Conservation (phyloP, 2,797 vertebrate genomes). For the Kryptopterus vitreolus region DNA sequence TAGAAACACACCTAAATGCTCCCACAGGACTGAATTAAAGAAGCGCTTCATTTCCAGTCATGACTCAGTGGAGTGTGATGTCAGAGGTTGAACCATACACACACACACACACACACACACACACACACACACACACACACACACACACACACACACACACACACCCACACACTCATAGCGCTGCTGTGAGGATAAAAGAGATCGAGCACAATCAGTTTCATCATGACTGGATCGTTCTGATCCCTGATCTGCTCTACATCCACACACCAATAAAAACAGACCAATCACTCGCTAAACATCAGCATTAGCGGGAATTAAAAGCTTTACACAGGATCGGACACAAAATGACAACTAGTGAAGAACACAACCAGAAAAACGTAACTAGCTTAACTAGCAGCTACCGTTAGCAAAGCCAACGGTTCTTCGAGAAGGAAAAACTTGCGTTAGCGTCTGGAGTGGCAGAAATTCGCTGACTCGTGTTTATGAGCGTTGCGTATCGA, state of each 20-base stretch:
- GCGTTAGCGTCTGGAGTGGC: background rate
- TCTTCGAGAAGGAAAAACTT: background rate
- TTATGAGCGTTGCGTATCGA: conserved; percentile 32
- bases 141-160: background rate
- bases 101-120: background rate
- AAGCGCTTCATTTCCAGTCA: background rate
- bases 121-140: background rate
- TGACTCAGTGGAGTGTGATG: background rate
- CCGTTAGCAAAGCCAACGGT: background rate
- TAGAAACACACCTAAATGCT: background rate
- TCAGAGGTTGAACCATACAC: background rate
- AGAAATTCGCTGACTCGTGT: background rate
- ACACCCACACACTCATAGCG: background rate
- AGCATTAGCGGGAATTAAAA: background rate
- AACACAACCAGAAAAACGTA: background rate
- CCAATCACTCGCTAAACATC: too few relatives aligned
- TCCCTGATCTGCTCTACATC: too few relatives aligned
- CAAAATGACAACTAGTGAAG: too few relatives aligned
- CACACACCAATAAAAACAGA: too few relatives aligned
- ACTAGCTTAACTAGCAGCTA: background rate
- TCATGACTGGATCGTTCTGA: background rate
- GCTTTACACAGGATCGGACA: too few relatives aligned
- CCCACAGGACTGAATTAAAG: background rate
- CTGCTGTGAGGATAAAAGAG: background rate
- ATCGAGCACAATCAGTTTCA: background rate